phyloP scores from a whole-genome alignment of 2,113 vertebrate species.

The Poeciliopsis prolifica region DNA sequence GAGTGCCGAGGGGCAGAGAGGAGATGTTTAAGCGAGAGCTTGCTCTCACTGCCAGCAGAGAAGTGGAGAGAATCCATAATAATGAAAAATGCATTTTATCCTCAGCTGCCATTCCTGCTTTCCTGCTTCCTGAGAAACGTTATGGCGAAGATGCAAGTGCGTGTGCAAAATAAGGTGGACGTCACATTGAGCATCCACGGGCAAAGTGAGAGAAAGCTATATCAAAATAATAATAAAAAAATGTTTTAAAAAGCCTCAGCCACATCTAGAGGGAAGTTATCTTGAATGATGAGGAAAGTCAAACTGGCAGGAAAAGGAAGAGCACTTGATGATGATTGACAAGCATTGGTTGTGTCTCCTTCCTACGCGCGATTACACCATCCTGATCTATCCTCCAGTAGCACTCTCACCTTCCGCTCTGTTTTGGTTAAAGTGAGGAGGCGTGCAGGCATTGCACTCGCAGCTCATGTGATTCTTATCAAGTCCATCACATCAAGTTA shows the following conservation, averaged over 20 bases:
- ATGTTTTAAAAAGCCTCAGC: constrained; percentile 7
- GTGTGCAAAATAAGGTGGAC: constrained; percentile 54
- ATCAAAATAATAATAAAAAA: constrained; percentile 23
- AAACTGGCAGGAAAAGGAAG: constrained; percentile 54
- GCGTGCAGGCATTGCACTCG: constrained; percentile 53
- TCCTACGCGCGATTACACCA: constrained; percentile 68
- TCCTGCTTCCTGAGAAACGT: constrained; percentile 31
- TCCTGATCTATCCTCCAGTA: constrained; percentile 64
- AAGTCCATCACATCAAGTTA: constrained; percentile 55
- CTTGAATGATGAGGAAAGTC: constrained; percentile 61
- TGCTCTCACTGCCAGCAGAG: constrained; percentile 86
- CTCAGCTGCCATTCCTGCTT: constrained; percentile 65
- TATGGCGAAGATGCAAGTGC: constrained; percentile 40
- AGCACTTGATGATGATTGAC: constrained; percentile 74
- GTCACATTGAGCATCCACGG: constrained; percentile 65
- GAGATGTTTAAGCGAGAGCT: constrained; percentile 92
- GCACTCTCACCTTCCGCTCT: constrained; percentile 73
- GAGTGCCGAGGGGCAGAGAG: constrained; percentile 89
- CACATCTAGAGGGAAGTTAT: constrained; percentile 54
- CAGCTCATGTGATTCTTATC: constrained; percentile 52
- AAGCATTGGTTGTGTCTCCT: constrained; percentile 63
- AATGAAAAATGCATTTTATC: constrained; percentile 79
- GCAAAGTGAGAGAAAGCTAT: constrained; percentile 51
- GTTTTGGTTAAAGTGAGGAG: constrained; percentile 72
- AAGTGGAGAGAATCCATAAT: constrained; percentile 78